These are phyloP conservation scores for Astropecten irregularis DNA, from an alignment of 53 echinoderm and acorn worm species.

Conservation along the genomic window DNA sequence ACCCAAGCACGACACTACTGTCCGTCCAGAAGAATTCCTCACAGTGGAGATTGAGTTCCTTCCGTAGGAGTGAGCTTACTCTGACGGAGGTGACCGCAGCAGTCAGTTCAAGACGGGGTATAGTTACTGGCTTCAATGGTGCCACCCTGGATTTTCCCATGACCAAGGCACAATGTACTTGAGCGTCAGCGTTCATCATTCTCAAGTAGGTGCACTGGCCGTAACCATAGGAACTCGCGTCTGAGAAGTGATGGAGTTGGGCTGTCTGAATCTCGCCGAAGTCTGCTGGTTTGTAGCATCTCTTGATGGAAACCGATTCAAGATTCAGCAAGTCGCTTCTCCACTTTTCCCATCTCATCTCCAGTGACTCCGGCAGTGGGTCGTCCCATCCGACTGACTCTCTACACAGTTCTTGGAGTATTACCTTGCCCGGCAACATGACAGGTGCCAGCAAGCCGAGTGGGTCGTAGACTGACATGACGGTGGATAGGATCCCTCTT, in stretches of 20 bases:
- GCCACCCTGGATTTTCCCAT: slow-evolving; percentile 70
- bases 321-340: slow-evolving; percentile 37
- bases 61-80: slow-evolving; percentile 24
- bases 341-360: slow-evolving; percentile 64
- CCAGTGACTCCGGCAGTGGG: slow-evolving; percentile 61
- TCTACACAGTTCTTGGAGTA: slow-evolving; percentile 73
- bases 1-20: slow-evolving; percentile 56
- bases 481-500: slow-evolving; percentile 62
- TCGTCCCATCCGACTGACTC: slow-evolving; percentile 68
- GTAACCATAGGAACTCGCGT: slow-evolving; percentile 65
- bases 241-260: slow-evolving; percentile 63
- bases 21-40: slow-evolving; percentile 64
- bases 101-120: slow-evolving; percentile 63
- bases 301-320: slow-evolving; percentile 21
- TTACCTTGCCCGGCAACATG: slow-evolving; percentile 61
- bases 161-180: slow-evolving; percentile 31
- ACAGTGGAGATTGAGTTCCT: slow-evolving; percentile 24
- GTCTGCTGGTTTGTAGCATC: slow-evolving; percentile 53
- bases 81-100: slow-evolving; percentile 66
- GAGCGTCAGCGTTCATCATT: slow-evolving; percentile 18
- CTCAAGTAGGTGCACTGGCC: slow-evolving; percentile 75
- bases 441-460: slow-evolving; percentile 75
- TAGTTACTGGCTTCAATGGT: slow-evolving; percentile 56
- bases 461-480: slow-evolving; percentile 78
- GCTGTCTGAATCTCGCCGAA: slow-evolving; percentile 20